Evolutionary conservation across 2,797 vertebrate species (phyloP).

Genomic region (Epinephelus awoara): DNA sequence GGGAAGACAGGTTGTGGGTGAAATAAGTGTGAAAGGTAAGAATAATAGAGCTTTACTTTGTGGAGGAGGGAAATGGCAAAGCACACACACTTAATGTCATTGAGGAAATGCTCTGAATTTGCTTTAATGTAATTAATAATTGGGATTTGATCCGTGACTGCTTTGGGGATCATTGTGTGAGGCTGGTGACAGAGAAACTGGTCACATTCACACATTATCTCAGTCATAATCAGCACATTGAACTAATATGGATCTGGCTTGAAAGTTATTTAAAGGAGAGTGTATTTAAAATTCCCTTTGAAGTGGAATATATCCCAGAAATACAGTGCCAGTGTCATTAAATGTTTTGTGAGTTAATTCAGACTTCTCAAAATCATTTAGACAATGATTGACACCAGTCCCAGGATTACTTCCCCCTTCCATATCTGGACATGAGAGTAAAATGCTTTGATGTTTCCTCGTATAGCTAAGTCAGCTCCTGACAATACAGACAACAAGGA

Average conservation of each 20-base stretch:
- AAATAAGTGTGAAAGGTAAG: no score
- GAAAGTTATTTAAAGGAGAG: background rate
- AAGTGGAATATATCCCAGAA: background rate
- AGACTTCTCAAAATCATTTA: background rate
- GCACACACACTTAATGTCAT: no score
- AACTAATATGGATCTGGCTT: background rate
- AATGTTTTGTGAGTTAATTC: background rate
- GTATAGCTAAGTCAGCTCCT: conserved; percentile 35
- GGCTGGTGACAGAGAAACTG: background rate
- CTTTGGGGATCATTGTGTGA: background rate
- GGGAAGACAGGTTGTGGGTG: no score
- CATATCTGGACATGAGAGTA: conserved; percentile 28
- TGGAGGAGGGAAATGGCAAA: no score
- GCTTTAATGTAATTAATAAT: background rate
- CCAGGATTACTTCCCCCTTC: background rate
- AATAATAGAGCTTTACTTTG: no score
- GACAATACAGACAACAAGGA: conserved; percentile 53
- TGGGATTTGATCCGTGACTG: background rate
- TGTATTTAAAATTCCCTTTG: background rate
- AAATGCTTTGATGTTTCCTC: conserved; percentile 13
- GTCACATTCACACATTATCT: background rate
- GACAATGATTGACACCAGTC: background rate
- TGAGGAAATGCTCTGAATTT: background rate
- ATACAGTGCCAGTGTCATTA: background rate
- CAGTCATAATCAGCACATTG: background rate